Base-by-base conservation (phyloP, 2,888 invertebrate species). In the Neoaliturus tenellus region DNA sequence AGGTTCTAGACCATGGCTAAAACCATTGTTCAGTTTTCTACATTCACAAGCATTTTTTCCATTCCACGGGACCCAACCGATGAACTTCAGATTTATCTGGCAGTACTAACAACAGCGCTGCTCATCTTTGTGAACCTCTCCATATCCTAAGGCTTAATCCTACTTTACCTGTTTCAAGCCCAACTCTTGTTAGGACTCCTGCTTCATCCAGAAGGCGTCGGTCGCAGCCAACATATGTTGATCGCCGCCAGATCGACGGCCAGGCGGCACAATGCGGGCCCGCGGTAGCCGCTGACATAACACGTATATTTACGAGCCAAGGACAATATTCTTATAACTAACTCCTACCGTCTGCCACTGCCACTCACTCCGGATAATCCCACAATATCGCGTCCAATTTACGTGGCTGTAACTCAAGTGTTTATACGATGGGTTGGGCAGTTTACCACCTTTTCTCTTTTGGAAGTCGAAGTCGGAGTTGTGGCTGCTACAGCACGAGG, bases 271-370 rank as follows among this genome's bases (percentile, higher is more conserved):
- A 62, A 62, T 62, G 31, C 62, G 12, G 28, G 23, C 25, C 23
- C 6, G 25, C 55, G 25, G 62, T 25, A 62, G 28, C 62, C 28
- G 62, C 28, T 62, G 62, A 62, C 62, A 62, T 62, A 62, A 62
- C 62, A 51, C 62, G 17, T 62, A 62, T 62, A 62, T 62, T 62
- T 62, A 62, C 62, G 62, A 28, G 17, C 62, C 62, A 62, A 62
- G 62, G 62, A 62, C 62, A 62, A 62, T 62, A 62, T 62, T 62
- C 62, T 28, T 62, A 28, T 62, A 62, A 62, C 62, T 62, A 62
- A 62, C 62, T 62, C 62, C 62, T 62, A 62, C 62, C 62, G 62
- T 8, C 62, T 62, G 62, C 62, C 58, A 58, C 58, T 58, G 51
- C 51, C 55, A 55, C 55, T 55, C 62, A 62, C 28, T 14, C 28